phyloP scores from a whole-genome alignment of 2,113 vertebrate species.

The Blennius ocellaris region DNA sequence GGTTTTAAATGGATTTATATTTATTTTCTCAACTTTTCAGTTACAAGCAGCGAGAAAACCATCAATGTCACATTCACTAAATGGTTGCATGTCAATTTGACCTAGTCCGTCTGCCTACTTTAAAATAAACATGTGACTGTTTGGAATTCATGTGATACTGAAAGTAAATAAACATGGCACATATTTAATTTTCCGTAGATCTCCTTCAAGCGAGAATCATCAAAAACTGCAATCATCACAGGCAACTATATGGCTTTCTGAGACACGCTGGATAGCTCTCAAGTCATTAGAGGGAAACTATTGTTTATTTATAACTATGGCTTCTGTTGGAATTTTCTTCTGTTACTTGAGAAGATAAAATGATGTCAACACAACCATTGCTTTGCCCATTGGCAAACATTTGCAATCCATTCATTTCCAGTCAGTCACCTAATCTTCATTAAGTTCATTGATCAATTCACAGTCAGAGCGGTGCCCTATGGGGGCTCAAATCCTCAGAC shows the following conservation, averaged over 20 bases:
- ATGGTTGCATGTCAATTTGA: slow-evolving; percentile 15
- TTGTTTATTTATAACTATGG: no score
- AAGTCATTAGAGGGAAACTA: no score
- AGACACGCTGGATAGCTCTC: no score
- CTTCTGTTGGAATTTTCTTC: no score
- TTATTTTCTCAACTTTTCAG: slow-evolving; percentile 4
- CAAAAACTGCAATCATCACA: background rate
- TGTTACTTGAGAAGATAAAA: no score
- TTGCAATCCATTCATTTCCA: slow-evolving; percentile 4
- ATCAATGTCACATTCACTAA: background rate
- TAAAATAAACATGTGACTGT: background rate
- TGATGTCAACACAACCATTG: no score
- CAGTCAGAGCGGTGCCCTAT: background rate
- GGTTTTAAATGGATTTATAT: slow-evolving; percentile 13
- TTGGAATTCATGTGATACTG: background rate
- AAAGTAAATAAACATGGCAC: slow-evolving; percentile 13
- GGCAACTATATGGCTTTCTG: no score
- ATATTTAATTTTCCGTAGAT: slow-evolving; percentile 4
- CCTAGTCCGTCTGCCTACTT: background rate
- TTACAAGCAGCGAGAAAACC: background rate
- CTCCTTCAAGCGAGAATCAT: background rate
- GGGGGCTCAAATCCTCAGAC: slow-evolving; percentile 10
- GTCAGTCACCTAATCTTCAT: slow-evolving; percentile 5
- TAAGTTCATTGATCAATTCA: slow-evolving; percentile 12
- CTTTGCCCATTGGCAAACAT: background rate